Base-by-base conservation (phyloP, 2,797 vertebrate genomes). In the Ceryle rudis region DNA sequence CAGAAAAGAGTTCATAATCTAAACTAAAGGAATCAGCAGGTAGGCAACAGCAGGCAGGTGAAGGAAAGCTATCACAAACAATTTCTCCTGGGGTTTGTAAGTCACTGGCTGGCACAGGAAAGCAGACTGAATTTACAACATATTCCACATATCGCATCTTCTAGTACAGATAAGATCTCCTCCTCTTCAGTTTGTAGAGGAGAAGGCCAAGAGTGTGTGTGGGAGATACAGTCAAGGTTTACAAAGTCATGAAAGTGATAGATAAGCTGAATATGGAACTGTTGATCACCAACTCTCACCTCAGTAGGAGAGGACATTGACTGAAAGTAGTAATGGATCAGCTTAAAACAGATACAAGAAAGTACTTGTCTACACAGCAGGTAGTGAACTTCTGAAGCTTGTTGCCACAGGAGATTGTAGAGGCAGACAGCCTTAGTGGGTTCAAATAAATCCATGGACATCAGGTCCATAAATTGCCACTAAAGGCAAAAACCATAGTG, bases 201-300 rank as follows among this genome's bases (percentile, higher is more conserved):
- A 87, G 47, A 86, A 23, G 71, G 62, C 52, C 62, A 71, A 92
- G 47, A 42, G 46, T 29, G n/a, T 29, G 41, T 44, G 67, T 47
- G 54, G 6, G 83, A 95, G 90, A 93, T 54, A 91, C 14, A 90
- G 74, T 82, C 71, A 74, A 82, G 57, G 71, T 82, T 90, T 90
- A 75, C 2, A 0, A 90, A 74, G 71, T 70, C 39, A 44, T 79
- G 66, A 46, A 79, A 88, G 70, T 67, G 66, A 82, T 9, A 81
- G 70, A 85, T 93, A 88, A 94, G 47, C 57, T 71, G 75, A 71
- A 93, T 31, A 22, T 41, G 74, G 71, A 88, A 82, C 52, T 75
- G 66, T 33, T 86, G 62, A 85, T 89, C 84, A 58, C 29, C 54
- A 44, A 14, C 90, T 78, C 64, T 74, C 57, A 62, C 61, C 71